A percentile compares a stretch with the other conserved stretches of the same genome.
phyloP scores from a whole-genome alignment of 2,888 invertebrate species.

The Drepanosiphum platanoidis region DNA sequence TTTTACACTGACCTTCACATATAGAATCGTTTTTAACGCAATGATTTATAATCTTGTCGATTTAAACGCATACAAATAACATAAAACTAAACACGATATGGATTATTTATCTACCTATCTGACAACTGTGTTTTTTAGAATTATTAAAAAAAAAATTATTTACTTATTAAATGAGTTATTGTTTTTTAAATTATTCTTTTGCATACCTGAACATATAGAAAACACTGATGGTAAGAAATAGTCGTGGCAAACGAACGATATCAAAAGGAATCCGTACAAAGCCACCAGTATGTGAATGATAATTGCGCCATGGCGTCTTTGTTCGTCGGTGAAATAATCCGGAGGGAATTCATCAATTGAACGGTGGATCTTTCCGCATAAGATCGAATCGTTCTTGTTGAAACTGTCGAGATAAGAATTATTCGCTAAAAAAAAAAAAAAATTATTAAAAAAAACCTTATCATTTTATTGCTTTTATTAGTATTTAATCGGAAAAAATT shows the following conservation, averaged over 20 bases:
- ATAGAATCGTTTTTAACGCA: too few species aligned
- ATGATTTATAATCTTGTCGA: too few species aligned
- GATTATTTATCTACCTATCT: too few species aligned
- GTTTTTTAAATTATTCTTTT: background rate
- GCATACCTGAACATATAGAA: conserved; percentile 79
- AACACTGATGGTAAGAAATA: conserved; percentile 92
- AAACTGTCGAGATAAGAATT: background rate
- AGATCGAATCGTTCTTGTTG: background rate
- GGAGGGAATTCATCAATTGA: conserved; percentile 64
- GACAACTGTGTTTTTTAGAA: too few species aligned
- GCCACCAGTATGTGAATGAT: conserved; percentile 79
- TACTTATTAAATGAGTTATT: background rate
- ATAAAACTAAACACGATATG: too few species aligned
- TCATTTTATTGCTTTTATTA: too few species aligned
- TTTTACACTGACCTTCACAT: too few species aligned
- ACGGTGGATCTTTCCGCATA: background rate
- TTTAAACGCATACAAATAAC: too few species aligned
- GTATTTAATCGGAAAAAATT: too few species aligned
- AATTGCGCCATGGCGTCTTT: conserved; percentile 79
- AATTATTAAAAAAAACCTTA: background rate
- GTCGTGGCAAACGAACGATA: conserved; percentile 90
- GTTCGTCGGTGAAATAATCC: conserved; percentile 72
- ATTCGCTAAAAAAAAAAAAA: background rate
- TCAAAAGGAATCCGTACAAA: conserved; percentile 83
- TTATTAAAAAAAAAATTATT: background rate